Base-by-base conservation (phyloP, 2,888 invertebrate species). In the Oconnorella tubifera region DNA sequence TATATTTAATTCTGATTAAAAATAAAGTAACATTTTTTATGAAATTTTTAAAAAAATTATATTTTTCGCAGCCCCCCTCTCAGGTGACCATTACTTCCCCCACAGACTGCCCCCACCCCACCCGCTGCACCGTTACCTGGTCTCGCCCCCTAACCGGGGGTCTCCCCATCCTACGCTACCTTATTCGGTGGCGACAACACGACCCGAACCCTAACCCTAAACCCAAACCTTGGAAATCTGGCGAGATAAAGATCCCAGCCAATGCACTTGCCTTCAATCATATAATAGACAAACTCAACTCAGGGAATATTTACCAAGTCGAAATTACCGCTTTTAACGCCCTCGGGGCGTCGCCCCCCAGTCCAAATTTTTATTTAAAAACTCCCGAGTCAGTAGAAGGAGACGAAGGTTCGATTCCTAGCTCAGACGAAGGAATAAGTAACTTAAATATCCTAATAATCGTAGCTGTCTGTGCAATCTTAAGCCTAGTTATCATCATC, bases 291-390 rank as follows among this genome's bases (percentile, higher is more conserved):
- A 10, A 27, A 19, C 53, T 51, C 4, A 19, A 19, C 25, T 27
- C 53, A 6, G 10, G 4, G 6, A 51, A 6, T 27, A 6, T 19
- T 27, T 51, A 51, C 53, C 23, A 51, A 23, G 25, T 51, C 53
- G 4, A 51, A 51, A 23, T 51, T 4, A 51, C 53, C 10, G 53
- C 53, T 27, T 19, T 25, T 25, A 51, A 51, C 53, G 4, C 6
- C 25, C 53, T 51, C 10, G 53, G 53, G 6, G 14, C 53, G 23
- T 51, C 53, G 10, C 53, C 53, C 53, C 14, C 53, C 10, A 51
- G 53, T 25, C 6, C 25, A 10, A 19, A 19, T 27, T 4, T 51
- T 4, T 51, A 19, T 27, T 23, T 51, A 10, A 19, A 27, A 6
- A 51, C 53, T 27, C 14, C 53, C 53, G 23, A 4, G 53, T 19